These are phyloP conservation scores for Ginglymostoma cirratum DNA, from an alignment of 2,113 vertebrate genomes.

Conservation along the genomic window DNA sequence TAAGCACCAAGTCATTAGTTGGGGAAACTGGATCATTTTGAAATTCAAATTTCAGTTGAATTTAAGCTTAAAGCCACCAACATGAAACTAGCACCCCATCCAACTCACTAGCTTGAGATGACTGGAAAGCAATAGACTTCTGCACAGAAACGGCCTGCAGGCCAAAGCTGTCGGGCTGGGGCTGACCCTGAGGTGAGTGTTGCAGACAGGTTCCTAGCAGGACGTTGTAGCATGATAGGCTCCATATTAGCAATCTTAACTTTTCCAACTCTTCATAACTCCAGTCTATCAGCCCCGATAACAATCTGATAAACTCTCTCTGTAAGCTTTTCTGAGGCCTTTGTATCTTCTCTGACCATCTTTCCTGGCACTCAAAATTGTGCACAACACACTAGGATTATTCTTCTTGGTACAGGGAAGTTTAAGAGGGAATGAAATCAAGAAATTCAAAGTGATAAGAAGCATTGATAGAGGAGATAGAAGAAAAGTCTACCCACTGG, in stretches of 20 bases:
- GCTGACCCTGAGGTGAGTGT: neutral
- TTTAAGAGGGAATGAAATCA: neutral
- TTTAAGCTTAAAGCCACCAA: neutral
- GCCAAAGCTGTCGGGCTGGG: too few species aligned
- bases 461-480: neutral
- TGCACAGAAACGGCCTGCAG: neutral
- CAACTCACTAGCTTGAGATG: neutral
- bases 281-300: too few species aligned
- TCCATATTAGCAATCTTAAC: neutral
- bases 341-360: too few species aligned
- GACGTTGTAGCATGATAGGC: neutral
- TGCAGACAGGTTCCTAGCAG: neutral
- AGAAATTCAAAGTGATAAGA: neutral
- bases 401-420: neutral
- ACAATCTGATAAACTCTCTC: too few species aligned
- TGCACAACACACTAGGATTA: neutral
- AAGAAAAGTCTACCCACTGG: neutral
- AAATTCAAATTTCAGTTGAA: neutral
- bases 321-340: too few species aligned
- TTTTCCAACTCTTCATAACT: too few species aligned
- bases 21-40: neutral
- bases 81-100: neutral
- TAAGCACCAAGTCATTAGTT: neutral
- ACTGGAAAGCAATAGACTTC: neutral
- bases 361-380: too few species aligned